Conservation (phyloP, 53 echinoderm and acorn worm genomes). For the Patiria pectinifera region DNA sequence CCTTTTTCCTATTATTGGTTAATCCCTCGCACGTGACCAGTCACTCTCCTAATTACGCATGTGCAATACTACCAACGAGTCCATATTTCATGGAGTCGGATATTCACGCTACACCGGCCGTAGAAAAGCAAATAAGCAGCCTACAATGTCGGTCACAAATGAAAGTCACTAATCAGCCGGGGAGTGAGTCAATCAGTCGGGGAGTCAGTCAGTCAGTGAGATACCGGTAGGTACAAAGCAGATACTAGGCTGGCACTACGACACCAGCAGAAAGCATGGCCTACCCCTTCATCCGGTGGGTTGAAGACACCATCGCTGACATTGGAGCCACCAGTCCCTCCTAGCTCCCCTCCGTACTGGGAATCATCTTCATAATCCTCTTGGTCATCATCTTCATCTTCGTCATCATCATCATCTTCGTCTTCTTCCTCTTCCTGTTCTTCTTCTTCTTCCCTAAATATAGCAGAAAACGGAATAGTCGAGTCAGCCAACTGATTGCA, state of each 20-base stretch:
- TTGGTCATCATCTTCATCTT: slow-evolving; percentile 81
- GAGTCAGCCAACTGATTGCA: too few relatives aligned
- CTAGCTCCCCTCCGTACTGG: slow-evolving; percentile 63
- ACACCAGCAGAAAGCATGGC: neutral
- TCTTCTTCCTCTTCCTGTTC: slow-evolving; percentile 75
- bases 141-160: too few relatives aligned
- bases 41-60: too few relatives aligned
- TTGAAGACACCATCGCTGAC: slow-evolving; percentile 3
- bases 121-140: too few relatives aligned
- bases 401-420: slow-evolving; percentile 71
- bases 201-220: neutral
- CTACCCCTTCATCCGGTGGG: neutral
- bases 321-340: slow-evolving; percentile 50
- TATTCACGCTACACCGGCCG: too few relatives aligned
- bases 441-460: slow-evolving; percentile 37
- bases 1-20: too few relatives aligned
- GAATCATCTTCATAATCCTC: slow-evolving; percentile 77
- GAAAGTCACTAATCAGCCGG: neutral
- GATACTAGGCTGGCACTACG: too few relatives aligned
- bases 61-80: too few relatives aligned
- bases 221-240: too few relatives aligned
- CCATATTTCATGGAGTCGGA: too few relatives aligned
- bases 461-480: too few relatives aligned
- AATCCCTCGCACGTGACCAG: too few relatives aligned
- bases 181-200: neutral